A percentile compares a stretch with the other conserved stretches of the same genome.
phyloP scores from a whole-genome alignment of 2,113 vertebrate genomes.

The Dipodomys stephensi region DNA sequence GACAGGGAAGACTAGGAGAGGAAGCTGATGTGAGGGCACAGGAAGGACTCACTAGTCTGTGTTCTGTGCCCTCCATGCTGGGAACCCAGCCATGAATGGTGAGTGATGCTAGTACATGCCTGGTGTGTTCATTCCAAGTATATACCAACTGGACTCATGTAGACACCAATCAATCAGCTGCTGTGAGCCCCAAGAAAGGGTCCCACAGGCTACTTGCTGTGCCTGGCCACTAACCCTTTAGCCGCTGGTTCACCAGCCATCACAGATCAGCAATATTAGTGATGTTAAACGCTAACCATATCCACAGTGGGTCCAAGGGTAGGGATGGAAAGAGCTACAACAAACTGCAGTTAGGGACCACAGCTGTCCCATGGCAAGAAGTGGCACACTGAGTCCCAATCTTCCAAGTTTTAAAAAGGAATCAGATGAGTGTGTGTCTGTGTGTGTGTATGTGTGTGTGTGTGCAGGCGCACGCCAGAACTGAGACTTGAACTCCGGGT shows the following conservation, averaged over 20 bases:
- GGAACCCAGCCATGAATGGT: not conserved
- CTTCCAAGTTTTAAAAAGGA: constrained; percentile 12
- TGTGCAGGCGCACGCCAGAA: not conserved
- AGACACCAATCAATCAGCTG: not conserved
- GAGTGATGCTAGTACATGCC: not conserved
- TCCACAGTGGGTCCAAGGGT: not conserved
- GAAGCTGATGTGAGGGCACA: not conserved
- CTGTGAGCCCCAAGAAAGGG: not conserved
- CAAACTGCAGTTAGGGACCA: not conserved
- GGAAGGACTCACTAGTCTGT: not conserved
- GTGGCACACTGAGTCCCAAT: not conserved
- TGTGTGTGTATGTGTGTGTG: not conserved
- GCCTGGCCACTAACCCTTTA: not conserved
- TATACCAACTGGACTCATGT: not conserved
- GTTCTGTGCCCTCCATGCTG: not conserved
- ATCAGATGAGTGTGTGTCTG: not conserved
- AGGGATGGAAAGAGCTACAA: not conserved
- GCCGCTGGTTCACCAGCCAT: not conserved
- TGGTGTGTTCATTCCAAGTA: not conserved
- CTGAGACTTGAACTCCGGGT: no score
- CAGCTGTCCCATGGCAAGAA: not conserved
- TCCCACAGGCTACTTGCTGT: not conserved
- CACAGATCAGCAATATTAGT: not conserved
- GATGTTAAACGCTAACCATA: not conserved
- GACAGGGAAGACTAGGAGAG: not conserved